A percentile compares a stretch with the other conserved stretches of the same genome.
Evolutionary conservation across 1,140 invertebrate genomes (phyloP).

Genomic region (Micrasema longulum): DNA sequence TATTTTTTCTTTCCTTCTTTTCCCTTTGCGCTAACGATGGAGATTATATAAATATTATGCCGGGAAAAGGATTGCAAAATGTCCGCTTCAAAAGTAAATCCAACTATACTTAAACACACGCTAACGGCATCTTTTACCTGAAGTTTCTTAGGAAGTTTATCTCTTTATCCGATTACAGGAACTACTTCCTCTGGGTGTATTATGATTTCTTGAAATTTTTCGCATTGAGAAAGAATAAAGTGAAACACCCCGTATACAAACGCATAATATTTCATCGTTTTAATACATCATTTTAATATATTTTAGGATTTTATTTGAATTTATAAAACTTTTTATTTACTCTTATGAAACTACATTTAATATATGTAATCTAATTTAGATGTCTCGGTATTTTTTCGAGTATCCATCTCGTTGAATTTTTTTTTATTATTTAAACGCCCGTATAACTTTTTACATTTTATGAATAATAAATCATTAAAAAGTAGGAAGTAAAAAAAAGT

Average conservation of each 20-base stretch:
- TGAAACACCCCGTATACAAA: conserved; percentile 5
- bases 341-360: too few species aligned
- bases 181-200: conserved; percentile 11
- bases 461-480: too few species aligned
- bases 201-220: conserved; percentile 29
- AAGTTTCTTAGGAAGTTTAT: conserved; percentile 16
- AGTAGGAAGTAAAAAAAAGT: too few species aligned
- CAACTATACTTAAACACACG: conserved; percentile 10
- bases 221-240: neutral
- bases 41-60: conserved; percentile 24
- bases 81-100: conserved; percentile 13
- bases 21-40: neutral
- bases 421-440: too few species aligned
- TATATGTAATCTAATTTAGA: neutral
- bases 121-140: conserved; percentile 22
- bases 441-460: too few species aligned
- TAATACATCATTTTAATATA: too few species aligned
- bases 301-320: too few species aligned
- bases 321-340: too few species aligned
- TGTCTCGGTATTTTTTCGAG: conserved; percentile 1
- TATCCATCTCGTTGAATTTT: too few species aligned
- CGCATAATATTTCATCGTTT: too few species aligned
- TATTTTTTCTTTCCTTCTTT: neutral
- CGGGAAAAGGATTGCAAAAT: neutral
- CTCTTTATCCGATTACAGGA: conserved; percentile 20